Evolutionary conservation across 2,797 vertebrate genomes (phyloP), one percentile per base, ranked within the genome.

Genomic region (Pristis pectinata): DNA sequence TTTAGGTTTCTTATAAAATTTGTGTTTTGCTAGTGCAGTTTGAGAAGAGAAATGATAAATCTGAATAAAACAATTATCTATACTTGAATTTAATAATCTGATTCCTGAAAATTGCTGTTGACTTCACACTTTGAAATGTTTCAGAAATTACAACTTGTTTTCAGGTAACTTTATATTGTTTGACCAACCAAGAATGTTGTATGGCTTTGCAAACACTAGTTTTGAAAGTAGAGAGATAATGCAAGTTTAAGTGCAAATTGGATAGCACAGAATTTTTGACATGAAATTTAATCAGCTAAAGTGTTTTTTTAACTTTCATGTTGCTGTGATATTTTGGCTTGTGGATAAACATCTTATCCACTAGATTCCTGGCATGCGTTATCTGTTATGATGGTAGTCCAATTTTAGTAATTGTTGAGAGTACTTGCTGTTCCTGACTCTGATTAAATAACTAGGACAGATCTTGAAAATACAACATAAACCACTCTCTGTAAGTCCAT

Each of bases 341-440:
- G 24, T 74, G 30, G 92, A 94, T 22, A 76, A 93, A 67, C 34
- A 87, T 30, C 37, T 53, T 53, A 93, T 30, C 91, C 24, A 44
- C 27, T 19, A 56, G 70, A 92, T 74, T 34, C 41, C 27, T 94
- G 92, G 27, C 44, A 93, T 74, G 5, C 22, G 22, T 93, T 74
- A 70, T 49, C 67, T 93, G 64, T 13, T 93, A 93, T 64, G 24
- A 53, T 7, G 15, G 11, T 53, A 53, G 70, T 70, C 53, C 67
- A 93, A 92, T 24, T 49, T n/a, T 10, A 67, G 37, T 19, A 74
- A 67, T 67, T 74, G 92, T 74, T 74, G 92, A 93, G 82, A 56
- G 41, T 93, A 53, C 41, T 49, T 72, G 67, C 92, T 93, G 41
- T 93, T 93, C 92, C 61, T 93, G 67, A 93, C 27, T 85, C 59